Base-by-base conservation (phyloP, 1,140 invertebrate species). In the Hylaeus volcanicus region DNA sequence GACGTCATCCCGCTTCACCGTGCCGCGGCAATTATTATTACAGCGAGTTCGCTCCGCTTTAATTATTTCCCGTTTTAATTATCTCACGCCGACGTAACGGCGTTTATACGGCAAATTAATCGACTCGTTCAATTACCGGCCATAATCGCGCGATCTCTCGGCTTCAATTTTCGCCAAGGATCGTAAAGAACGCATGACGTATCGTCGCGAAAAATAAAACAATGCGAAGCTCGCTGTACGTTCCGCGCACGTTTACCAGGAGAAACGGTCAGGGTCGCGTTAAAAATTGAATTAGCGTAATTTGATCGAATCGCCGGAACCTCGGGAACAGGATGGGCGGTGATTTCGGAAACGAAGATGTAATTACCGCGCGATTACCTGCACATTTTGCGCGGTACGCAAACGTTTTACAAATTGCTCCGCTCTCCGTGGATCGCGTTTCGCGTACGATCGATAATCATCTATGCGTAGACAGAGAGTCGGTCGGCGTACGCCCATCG, bases 51-150 rank as follows among this genome's bases (percentile, higher is more conserved):
- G 61, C 61, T 43, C 14, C 61, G 61, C 39, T 64, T 64, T 64
- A 64, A 64, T 64, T 64, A 64, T 64, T 64, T 64, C 61, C 61
- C 61, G 61, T 64, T 64, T 64, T 64, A 64, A 64, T 64, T 64
- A 64, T 15, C 61, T 64, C 61, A 43, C 61, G 39, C 61, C 61
- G 61, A 64, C 61, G 39, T 43, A 43, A 64, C 39, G 39, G 41
- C 61, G 37, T 64, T 64, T 64, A 64, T 41, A 14, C 61, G 61
- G 61, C 61, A 64, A 64, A 64, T 64, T 64, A 64, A 43, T 64
- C 61, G 61, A 64, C 61, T 41, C 61, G 61, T 64, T 64, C 61
- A 64, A 64, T 64, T 64, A 64, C 61, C 39, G 39, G 61, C 39
- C 61, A 43, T 64, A 64, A 64, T 64, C 61, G 61, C 39, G 39